Percentiles rank a stretch among this genome's conserved stretches.
phyloP scores from a whole-genome alignment of 2,113 vertebrate species.

The Galemys pyrenaicus region DNA sequence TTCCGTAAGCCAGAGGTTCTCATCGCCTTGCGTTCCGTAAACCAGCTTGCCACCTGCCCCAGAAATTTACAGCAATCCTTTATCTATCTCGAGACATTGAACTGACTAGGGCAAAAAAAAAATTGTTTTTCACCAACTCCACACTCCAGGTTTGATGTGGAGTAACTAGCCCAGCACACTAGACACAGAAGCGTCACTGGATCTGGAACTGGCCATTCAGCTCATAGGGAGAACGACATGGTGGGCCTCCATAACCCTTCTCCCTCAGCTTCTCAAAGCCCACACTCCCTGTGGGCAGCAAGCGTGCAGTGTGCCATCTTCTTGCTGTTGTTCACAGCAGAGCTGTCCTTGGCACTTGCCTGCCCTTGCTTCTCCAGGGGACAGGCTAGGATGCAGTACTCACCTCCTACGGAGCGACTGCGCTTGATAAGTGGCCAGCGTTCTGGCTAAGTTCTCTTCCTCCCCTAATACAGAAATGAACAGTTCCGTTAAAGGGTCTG shows the following conservation, averaged over 20 bases:
- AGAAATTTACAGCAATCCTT: conserved; percentile 85
- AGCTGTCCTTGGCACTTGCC: neutral
- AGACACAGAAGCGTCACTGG: neutral
- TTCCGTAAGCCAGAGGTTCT: conserved; percentile 97
- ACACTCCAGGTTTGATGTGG: neutral
- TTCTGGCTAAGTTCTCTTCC: conserved; percentile 1
- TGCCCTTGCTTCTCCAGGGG: neutral
- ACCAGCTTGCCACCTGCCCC: conserved; percentile 91
- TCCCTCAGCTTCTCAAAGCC: neutral
- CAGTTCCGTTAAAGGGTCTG: conserved; percentile 12
- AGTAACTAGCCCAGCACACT: neutral
- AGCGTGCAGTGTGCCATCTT: neutral
- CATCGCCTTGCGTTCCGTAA: conserved; percentile 94
- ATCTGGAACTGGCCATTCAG: neutral
- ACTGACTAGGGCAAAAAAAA: conserved; percentile 25
- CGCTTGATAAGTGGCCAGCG: neutral
- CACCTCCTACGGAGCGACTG: neutral
- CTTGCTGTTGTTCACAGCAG: neutral
- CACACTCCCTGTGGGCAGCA: neutral
- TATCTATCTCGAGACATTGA: conserved; percentile 73
- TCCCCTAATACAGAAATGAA: neutral
- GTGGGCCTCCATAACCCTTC: too few relatives aligned
- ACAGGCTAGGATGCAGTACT: neutral
- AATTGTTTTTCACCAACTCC: neutral
- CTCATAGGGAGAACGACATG: neutral